These are phyloP conservation scores for Lepus timidus DNA, from an alignment of 2,113 vertebrate genomes.

Conservation along the genomic window DNA sequence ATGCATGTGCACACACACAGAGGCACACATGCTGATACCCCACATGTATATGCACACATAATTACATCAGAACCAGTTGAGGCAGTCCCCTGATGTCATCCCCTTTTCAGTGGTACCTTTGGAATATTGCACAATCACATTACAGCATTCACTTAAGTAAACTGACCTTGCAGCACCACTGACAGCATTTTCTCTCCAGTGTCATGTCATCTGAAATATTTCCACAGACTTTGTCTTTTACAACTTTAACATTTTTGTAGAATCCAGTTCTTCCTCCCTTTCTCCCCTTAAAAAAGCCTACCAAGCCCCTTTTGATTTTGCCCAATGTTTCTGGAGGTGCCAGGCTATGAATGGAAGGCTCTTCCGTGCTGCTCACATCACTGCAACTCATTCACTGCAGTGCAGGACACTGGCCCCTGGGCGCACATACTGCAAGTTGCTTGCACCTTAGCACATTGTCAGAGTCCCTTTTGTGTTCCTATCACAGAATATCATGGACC, in stretches of 20 bases:
- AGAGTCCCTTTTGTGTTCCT: not conserved
- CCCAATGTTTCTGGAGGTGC: not conserved
- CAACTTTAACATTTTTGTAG: not conserved
- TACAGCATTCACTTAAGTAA: too few species aligned
- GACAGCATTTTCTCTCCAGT: not conserved
- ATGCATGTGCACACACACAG: not conserved
- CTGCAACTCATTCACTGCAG: rapidly evolving
- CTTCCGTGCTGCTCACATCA: rapidly evolving
- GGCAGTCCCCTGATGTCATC: too few species aligned
- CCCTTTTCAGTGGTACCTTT: not conserved
- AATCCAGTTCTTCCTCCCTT: not conserved
- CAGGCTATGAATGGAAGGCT: not conserved
- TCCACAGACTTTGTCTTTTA: not conserved
- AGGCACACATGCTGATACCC: not conserved
- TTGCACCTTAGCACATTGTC: not conserved
- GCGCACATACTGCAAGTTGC: rapidly evolving
- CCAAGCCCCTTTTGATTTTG: not conserved
- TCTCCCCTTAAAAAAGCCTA: not conserved
- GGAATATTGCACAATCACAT: not conserved
- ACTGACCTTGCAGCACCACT: not conserved
- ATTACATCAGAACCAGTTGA: not conserved
- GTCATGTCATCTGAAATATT: not conserved
- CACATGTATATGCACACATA: too few species aligned
- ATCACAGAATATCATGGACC: not conserved
- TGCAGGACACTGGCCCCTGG: rapidly evolving